phyloP scores from a whole-genome alignment of 2,797 vertebrate species.

The Pteronotus mesoamericanus region DNA sequence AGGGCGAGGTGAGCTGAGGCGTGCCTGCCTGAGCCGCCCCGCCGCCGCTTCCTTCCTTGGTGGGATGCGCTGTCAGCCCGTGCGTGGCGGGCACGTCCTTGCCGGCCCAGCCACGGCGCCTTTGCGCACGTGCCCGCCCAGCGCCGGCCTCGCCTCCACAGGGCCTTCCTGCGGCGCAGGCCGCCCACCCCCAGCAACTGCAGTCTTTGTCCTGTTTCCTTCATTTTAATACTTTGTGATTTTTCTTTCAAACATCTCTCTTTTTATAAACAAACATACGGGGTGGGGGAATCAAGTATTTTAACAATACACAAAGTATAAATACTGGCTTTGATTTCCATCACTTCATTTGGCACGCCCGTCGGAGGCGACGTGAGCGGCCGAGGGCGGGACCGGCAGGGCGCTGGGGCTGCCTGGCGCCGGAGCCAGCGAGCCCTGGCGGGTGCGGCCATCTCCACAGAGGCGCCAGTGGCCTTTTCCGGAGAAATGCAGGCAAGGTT shows the following conservation, averaged over 20 bases:
- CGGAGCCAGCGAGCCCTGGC: background rate
- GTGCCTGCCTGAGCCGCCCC: background rate
- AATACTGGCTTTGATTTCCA: constrained; percentile 36
- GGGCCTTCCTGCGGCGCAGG: background rate
- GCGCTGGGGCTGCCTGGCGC: background rate
- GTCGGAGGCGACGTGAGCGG: background rate
- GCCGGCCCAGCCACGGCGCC: background rate
- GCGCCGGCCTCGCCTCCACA: background rate
- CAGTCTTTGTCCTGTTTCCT: constrained; percentile 48
- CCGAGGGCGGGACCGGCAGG: background rate
- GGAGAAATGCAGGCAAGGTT: constrained; percentile 57
- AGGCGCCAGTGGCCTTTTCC: constrained; percentile 55
- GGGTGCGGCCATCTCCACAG: constrained; percentile 6
- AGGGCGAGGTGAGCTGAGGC: too few relatives aligned
- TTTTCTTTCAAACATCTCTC: background rate
- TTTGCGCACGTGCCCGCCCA: background rate
- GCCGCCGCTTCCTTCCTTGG: background rate
- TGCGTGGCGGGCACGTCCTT: background rate
- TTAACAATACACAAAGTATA: constrained; percentile 61
- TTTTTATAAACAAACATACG: constrained; percentile 49
- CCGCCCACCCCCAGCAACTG: fast-evolving
- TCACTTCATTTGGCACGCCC: constrained; percentile 47
- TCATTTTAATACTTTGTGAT: constrained; percentile 66
- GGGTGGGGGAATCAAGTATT: constrained; percentile 72
- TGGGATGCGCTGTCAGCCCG: background rate